Base-by-base conservation (phyloP, 2,113 vertebrate genomes). In the Brachypodius melanocephalos region DNA sequence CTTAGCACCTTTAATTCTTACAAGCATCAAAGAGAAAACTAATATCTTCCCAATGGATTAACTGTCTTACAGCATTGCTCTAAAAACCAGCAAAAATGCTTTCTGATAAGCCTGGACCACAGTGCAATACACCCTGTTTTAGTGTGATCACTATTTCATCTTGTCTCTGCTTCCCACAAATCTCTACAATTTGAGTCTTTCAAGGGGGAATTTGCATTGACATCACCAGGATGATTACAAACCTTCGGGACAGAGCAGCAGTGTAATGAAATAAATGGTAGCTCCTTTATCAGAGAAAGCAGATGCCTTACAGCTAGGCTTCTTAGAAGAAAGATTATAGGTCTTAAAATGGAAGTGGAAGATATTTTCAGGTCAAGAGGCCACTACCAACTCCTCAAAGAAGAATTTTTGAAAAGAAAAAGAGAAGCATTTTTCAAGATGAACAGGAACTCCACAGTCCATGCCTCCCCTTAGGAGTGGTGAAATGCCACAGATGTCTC, bases 131-230 rank as follows among this genome's bases (percentile, higher is more conserved):
- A n/a, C 12, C 15, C 48, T 83, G n/a, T 72, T 92, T 87, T 61
- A 87, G 38, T 67, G 76, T 63, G 57, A 72, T 91, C 74, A 90
- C 62, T 76, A 52, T 91, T 96, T 94, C 91, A 46, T 76, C 58
- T 66, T 90, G 52, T 48, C 65, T 71, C 57, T 90, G 62, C 73
- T 94, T 85, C 65, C 42, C 59, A 69, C 52, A 84, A 92, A 76
- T 46, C 46, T 77, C 57, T 54, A 62, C 68, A 83, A 93, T 71
- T 93, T 80, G 61, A 91, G 66, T 76, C 51, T 94, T 97, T 96
- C 93, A 62, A 65, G 74, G 49, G 92, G 95, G 87, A 97, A 96
- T 96, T 94, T 90, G 84, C 95, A 89, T 94, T 94, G 92, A 94
- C 91, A 97, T 85, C 43, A 85, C 73, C 7, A 32, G n/a, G 42